Conservation (phyloP, 92 coral and sea anemone species). For the Palythoa heliodiscus region DNA sequence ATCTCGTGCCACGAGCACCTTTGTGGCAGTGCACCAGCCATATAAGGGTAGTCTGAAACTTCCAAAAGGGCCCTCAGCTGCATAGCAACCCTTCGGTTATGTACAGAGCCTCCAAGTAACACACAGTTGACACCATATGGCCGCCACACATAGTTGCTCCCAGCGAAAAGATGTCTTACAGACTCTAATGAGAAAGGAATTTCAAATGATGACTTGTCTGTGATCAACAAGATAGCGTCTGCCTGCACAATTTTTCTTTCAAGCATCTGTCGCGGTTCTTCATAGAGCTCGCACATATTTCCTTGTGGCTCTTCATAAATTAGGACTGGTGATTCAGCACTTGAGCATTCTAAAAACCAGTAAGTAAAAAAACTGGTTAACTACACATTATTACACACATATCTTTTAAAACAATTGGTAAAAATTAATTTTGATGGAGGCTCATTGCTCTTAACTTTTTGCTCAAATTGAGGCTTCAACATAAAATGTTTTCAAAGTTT, state of each 20-base stretch:
- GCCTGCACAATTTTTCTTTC: constrained; percentile 89
- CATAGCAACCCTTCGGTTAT: constrained; percentile 96
- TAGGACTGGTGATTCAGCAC: constrained; percentile 57
- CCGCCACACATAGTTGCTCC: constrained; percentile 88
- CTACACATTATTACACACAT: too few relatives aligned
- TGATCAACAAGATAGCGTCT: constrained; percentile 89
- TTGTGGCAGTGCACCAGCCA: constrained; percentile 94
- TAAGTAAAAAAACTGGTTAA: too few relatives aligned
- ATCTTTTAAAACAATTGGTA: too few relatives aligned
- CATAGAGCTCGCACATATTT: constrained; percentile 67
- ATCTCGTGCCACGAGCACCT: constrained; percentile 97
- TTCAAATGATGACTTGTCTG: constrained; percentile 85
- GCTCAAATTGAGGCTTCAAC: too few relatives aligned
- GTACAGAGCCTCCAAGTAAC: constrained; percentile 97
- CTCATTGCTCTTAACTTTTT: too few relatives aligned
- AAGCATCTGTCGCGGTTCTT: constrained; percentile 81
- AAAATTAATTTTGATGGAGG: too few relatives aligned
- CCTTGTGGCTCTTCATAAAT: constrained; percentile 84
- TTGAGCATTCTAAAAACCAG: constrained; percentile 61
- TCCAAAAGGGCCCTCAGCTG: constrained; percentile 86
- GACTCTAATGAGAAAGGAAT: constrained; percentile 81
- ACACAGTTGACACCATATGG: constrained; percentile 95
- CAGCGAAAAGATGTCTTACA: constrained; percentile 75
- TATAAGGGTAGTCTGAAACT: constrained; percentile 93
- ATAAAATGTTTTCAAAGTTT: too few relatives aligned